Percentiles rank a stretch among this genome's conserved stretches.
Evolutionary conservation across 2,888 invertebrate genomes (phyloP).

Genomic region (Lypha dubia): DNA sequence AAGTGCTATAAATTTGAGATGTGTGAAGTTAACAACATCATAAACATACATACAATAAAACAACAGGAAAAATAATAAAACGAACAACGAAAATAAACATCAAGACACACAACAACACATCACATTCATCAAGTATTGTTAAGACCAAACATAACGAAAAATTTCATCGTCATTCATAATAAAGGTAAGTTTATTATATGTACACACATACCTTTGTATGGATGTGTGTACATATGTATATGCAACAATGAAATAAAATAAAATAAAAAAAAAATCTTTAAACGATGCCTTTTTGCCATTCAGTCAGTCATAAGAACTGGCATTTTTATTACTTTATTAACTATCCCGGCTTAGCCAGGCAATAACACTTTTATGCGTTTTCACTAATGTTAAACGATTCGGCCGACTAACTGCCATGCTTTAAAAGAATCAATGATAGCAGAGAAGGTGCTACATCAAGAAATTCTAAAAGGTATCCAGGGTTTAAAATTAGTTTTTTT

Average conservation of each 20-base stretch:
- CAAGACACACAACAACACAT: slow-evolving; percentile 42
- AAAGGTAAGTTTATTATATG: slow-evolving; percentile 43
- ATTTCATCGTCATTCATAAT: slow-evolving; percentile 55
- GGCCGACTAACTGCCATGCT: too few relatives aligned
- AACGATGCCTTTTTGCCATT: neutral
- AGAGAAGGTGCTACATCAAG: too few relatives aligned
- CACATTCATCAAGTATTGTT: slow-evolving; percentile 44
- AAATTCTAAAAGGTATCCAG: too few relatives aligned
- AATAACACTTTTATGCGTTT: neutral
- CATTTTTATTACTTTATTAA: slow-evolving; percentile 38
- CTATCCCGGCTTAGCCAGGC: neutral
- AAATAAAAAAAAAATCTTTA: neutral
- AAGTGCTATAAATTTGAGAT: slow-evolving; percentile 52
- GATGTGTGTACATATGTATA: neutral
- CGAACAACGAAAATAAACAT: slow-evolving; percentile 24
- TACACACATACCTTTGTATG: too few relatives aligned
- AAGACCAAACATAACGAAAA: slow-evolving; percentile 50
- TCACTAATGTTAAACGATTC: neutral
- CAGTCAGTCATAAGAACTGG: slow-evolving; percentile 1
- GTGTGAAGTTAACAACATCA: slow-evolving; percentile 63
- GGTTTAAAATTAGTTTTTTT: too few relatives aligned
- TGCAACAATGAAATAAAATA: too few relatives aligned
- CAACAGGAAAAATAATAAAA: slow-evolving; percentile 22
- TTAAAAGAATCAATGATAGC: too few relatives aligned
- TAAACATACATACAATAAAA: slow-evolving; percentile 30